Base-by-base conservation (phyloP, 2,888 invertebrate species). In the Zygogramma bicolorata region DNA sequence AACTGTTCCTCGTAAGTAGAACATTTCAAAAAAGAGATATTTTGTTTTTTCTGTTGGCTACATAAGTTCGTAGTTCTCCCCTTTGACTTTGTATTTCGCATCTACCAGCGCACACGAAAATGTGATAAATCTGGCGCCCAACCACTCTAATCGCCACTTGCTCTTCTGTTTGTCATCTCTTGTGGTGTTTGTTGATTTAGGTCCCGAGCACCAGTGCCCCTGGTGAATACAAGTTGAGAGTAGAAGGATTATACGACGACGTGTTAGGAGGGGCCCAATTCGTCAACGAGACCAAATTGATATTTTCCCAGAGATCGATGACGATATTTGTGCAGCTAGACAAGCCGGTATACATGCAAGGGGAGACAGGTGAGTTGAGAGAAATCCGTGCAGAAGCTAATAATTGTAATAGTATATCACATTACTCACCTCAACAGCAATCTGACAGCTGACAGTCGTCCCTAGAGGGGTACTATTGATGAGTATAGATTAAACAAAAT, bases 241-340 rank as follows among this genome's bases (percentile, higher is more conserved):
- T 88, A 1, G 87, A 88, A 79, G 89, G 90, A 68, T 84, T 90
- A 4, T 90, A 94, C 77, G 93, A 94, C 82, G 92, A 92, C 65
- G 90, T 94, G 3, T 90, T 93, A 68, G 96, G 96, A 6, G 97
- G 97, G 0, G 92, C 94, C 66, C 95, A 97, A 0, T 98, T 98
- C 86, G 88, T 92, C 57, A 98, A 98, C 83, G 97, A 97, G 85
- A 96, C 97, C 0, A 88, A 91, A 71, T 89, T 98, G 13, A 89
- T 90, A 1, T 98, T 97, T 88, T 96, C 95, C 0, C 93, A 94
- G 80, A 90, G 97, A 42, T 96, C 97, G 61, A 95, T 97, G 93
- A 97, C 98, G 0, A 95, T 98, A 75, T 97, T 98, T 85, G 94
- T 98, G 78, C 97, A 97, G 87, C 92, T 96, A 81, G 97, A 98